Conservation (phyloP, 2,888 invertebrate genomes). For the Agrochola macilenta region DNA sequence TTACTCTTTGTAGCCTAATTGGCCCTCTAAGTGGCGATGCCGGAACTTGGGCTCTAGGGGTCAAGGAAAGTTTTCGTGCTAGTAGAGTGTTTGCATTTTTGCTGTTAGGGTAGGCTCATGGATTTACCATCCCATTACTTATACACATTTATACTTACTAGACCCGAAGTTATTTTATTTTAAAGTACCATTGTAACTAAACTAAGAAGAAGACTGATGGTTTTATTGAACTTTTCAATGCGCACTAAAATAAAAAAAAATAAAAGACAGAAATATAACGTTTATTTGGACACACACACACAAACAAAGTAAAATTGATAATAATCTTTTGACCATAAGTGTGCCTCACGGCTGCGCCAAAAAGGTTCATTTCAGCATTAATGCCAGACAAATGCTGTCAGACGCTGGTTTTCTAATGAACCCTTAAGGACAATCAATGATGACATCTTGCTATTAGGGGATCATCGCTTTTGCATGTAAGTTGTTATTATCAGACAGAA, state of each 20-base stretch:
- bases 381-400: too few relatives aligned
- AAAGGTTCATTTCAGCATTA: too few relatives aligned
- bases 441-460: too few relatives aligned
- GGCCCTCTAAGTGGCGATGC: constrained; percentile 20
- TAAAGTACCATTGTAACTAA: not conserved
- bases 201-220: not conserved
- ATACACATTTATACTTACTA: not conserved
- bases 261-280: too few relatives aligned
- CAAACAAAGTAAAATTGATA: too few relatives aligned
- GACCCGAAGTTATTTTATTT: not conserved
- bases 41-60: constrained; percentile 29
- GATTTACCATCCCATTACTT: not conserved
- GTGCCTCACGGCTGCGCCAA: too few relatives aligned
- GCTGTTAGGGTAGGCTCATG: not conserved
- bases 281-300: too few relatives aligned
- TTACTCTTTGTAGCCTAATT: constrained; percentile 50
- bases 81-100: constrained; percentile 19
- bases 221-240: not conserved
- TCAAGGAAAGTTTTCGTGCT: not conserved
- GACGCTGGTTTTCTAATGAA: too few relatives aligned
- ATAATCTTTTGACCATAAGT: too few relatives aligned
- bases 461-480: not conserved
- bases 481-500: not conserved
- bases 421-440: too few relatives aligned
- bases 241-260: not conserved